Evolutionary conservation across 2,888 invertebrate genomes (phyloP), one percentile per base, ranked within the genome.

Genomic region (Clusia tigrina): DNA sequence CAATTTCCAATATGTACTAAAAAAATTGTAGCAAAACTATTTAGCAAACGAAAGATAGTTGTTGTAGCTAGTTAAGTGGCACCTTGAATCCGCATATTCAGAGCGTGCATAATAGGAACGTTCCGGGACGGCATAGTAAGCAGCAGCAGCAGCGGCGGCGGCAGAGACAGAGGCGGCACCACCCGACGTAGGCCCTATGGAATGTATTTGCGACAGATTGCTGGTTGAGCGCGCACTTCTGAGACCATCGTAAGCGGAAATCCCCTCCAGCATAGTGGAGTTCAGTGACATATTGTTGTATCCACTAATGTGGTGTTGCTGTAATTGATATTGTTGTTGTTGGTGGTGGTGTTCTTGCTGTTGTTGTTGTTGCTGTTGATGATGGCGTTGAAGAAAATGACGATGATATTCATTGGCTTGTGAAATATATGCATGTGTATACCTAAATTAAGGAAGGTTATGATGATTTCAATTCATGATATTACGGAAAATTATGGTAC

Each of bases 381-480:
- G 66, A 38, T 67, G 71, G 46, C 71, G 71, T 46, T 74, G 71
- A 61, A 70, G 71, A 71, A 74, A 76, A 71, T 80, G 81, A 60
- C 81, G 79, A 78, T 81, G 82, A 69, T 79, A 79, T 73, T 83
- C 82, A 76, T 78, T 83, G 69, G 80, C 76, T 77, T 81, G 82
- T 77, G 79, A 78, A 75, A 81, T 80, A 74, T 81, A 83, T 74
- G 80, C 83, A 73, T 81, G 81, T 72, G 79, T 81, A 78, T 82
- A 83, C 80, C 83, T 83, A 76, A 71, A 74, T 65, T 70, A 72
- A 69, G 68, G 60, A 70, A 73, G 76, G 55, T 66, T 56, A 32
- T 66, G 60, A 58, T 65, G 56, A 48, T 67, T 69, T 66, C 64
- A 66, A 63, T 63, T 66, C 63, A 25, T 55, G 46, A 23, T 62